Percentiles rank a stretch among this genome's conserved stretches.
Evolutionary conservation across 2,797 vertebrate genomes (phyloP).

Genomic region (Pelobates cultripes): DNA sequence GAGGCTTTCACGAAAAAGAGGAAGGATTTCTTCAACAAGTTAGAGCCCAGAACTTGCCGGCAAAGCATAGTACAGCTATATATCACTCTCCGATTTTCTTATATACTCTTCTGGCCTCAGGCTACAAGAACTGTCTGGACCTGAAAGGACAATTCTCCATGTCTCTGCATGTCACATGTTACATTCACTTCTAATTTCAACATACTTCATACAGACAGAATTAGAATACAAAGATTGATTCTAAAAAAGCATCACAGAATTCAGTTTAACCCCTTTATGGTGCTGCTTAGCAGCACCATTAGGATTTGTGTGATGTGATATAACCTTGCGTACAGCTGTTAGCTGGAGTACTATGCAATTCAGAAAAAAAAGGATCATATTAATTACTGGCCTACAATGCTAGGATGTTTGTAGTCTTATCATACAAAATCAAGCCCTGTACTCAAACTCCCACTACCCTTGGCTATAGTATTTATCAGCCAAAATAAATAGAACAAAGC

Average conservation of each 20-base stretch:
- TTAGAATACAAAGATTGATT: background rate
- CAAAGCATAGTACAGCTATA: constrained; percentile 32
- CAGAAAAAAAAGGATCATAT: too few relatives aligned
- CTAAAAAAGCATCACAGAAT: background rate
- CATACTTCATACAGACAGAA: constrained; percentile 12
- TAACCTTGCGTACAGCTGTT: too few relatives aligned
- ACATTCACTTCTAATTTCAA: constrained; percentile 30
- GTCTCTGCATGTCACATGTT: constrained; percentile 45
- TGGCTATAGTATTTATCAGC: too few relatives aligned
- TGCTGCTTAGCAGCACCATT: background rate
- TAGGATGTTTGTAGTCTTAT: too few relatives aligned
- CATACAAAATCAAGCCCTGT: too few relatives aligned
- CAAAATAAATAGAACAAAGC: too few relatives aligned
- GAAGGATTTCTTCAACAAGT: constrained; percentile 13
- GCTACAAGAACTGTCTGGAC: constrained; percentile 47
- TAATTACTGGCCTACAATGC: too few relatives aligned
- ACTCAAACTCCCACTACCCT: too few relatives aligned
- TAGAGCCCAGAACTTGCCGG: constrained; percentile 44
- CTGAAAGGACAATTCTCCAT: constrained; percentile 46
- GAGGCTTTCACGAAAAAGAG: background rate
- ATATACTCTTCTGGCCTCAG: constrained; percentile 37
- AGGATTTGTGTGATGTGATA: too few relatives aligned
- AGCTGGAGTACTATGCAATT: too few relatives aligned
- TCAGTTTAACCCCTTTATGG: background rate
- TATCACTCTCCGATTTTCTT: constrained; percentile 11